Conservation (phyloP, 2,113 vertebrate species). For the Bothrops jararaca region DNA sequence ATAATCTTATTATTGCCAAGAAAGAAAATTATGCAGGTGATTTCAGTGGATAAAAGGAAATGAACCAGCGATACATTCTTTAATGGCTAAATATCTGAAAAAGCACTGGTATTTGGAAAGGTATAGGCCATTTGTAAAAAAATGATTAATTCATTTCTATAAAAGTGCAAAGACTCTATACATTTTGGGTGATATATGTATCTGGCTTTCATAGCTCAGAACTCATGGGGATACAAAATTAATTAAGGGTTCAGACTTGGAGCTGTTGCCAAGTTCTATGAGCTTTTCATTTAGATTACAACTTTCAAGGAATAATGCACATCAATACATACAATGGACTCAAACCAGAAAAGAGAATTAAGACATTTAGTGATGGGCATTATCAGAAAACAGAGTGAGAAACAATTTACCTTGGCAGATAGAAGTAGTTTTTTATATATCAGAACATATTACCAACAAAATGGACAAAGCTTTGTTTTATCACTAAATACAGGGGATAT, state of each 20-base stretch:
- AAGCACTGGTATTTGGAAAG: conserved; percentile 5
- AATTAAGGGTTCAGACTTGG: not conserved
- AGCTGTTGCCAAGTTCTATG: not conserved
- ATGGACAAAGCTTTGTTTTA: conserved; percentile 57
- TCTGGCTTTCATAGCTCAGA: not conserved
- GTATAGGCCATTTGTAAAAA: not conserved
- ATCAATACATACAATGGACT: not conserved
- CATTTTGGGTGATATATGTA: not conserved
- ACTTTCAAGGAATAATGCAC: not conserved
- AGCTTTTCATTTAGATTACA: conserved; percentile 1
- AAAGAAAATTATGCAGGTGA: not conserved
- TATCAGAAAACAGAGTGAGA: conserved; percentile 47
- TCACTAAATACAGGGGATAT: conserved; percentile 61
- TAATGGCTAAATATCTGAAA: not conserved
- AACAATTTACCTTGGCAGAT: conserved; percentile 33
- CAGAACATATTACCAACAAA: conserved; percentile 53
- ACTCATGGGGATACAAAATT: not conserved
- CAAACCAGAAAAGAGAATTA: not conserved
- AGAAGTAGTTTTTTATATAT: conserved; percentile 49
- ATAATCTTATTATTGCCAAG: not conserved
- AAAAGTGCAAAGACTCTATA: not conserved
- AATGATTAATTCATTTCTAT: not conserved
- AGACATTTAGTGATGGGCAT: not conserved
- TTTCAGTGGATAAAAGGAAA: not conserved
- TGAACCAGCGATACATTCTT: not conserved